phyloP scores from a whole-genome alignment of 2,113 vertebrate genomes.

The Anthoscopus minutus region DNA sequence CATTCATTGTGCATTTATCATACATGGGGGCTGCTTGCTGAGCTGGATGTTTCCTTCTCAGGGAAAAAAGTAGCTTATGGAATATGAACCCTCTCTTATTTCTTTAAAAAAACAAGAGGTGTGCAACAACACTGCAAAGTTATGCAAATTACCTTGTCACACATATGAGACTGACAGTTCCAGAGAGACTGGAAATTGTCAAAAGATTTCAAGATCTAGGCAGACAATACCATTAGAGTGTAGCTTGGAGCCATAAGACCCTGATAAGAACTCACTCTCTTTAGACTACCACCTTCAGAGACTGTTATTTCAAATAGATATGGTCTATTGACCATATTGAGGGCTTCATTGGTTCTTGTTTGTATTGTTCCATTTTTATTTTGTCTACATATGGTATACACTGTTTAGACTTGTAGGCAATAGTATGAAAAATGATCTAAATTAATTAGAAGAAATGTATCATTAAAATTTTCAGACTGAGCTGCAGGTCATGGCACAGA shows the following conservation, averaged over 20 bases:
- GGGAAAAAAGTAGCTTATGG: background rate
- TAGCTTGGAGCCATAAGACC: background rate
- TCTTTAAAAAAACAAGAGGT: background rate
- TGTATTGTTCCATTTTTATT: background rate
- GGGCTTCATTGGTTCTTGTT: background rate
- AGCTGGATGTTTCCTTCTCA: background rate
- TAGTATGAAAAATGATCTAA: background rate
- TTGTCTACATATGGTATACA: background rate
- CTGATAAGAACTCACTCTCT: background rate
- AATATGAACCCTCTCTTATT: background rate
- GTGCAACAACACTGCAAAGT: background rate
- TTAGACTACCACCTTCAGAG: background rate
- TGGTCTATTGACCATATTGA: too few species aligned
- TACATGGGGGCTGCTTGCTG: background rate
- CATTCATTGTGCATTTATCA: background rate
- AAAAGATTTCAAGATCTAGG: background rate
- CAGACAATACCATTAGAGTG: background rate
- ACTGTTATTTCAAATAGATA: background rate
- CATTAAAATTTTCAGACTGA: constrained; percentile 12
- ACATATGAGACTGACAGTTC: background rate
- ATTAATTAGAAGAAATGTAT: background rate
- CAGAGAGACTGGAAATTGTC: constrained; percentile 10
- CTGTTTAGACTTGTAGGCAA: background rate
- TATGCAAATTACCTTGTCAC: background rate
- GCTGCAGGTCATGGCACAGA: background rate